Evolutionary conservation across 2,797 vertebrate genomes (phyloP).

Genomic region (Muscicapa striata): DNA sequence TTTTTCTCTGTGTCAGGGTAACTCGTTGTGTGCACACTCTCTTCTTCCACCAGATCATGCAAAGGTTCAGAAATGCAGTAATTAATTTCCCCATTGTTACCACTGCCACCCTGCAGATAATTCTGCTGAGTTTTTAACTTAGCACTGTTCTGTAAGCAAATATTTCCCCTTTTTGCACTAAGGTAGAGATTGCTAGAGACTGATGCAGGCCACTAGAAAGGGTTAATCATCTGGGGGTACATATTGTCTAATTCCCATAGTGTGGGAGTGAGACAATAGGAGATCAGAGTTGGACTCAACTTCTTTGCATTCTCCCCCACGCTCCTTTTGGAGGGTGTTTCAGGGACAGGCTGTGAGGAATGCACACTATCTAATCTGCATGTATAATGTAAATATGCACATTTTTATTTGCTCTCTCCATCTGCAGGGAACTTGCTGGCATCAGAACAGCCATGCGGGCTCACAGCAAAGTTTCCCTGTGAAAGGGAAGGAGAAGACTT

Average conservation of each 20-base stretch:
- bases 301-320: slow-evolving; percentile 67
- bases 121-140: not conserved
- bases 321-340: slow-evolving; percentile 64
- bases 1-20: not conserved
- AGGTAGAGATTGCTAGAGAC: not conserved
- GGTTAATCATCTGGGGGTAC: slow-evolving; percentile 22
- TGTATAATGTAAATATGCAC: slow-evolving; percentile 63
- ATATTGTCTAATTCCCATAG: not conserved
- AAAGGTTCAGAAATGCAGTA: not conserved
- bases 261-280: slow-evolving; percentile 46
- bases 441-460: slow-evolving; percentile 62
- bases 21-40: not conserved
- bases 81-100: not conserved
- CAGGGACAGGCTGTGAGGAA: slow-evolving; percentile 70
- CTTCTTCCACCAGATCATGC: not conserved
- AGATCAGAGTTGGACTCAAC: slow-evolving; percentile 34
- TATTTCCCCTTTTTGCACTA: not conserved
- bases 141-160: not conserved
- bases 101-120: not conserved
- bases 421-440: slow-evolving; percentile 59
- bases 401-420: slow-evolving; percentile 62
- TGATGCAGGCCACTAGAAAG: not conserved
- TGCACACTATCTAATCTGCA: slow-evolving; percentile 73
- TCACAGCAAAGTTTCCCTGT: slow-evolving; percentile 18
- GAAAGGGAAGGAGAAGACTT: not conserved